Evolutionary conservation across 2,888 invertebrate species (phyloP), one percentile per base, ranked within the genome.

Genomic region (Tenthredo livida): DNA sequence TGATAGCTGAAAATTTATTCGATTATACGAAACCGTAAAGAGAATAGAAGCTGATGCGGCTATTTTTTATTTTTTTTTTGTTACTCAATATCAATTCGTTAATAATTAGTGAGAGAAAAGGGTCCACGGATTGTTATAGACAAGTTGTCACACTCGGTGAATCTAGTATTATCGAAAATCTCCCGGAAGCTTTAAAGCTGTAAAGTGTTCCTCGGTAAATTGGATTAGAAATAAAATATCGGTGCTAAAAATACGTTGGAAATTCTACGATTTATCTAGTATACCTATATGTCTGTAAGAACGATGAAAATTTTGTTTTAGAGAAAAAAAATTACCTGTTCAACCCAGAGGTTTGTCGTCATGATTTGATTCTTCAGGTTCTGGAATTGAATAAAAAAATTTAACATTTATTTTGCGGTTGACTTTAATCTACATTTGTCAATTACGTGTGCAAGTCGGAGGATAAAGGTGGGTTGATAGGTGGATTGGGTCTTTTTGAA

Each of bases 291-390:
- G 0, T 17, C 9, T 21, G n/a, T 33, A 10, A 33, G 3, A 54
- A 78, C n/a, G 15, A 37, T 54, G 54, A 58, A 54, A 58, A 78
- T 54, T 58, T 9, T 75, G 25, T 29, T 72, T 40, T 33, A 1
- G 1, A 50, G 21, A 37, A 9, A 9, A 67, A 33, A 43, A 89
- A 92, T 93, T 92, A 95, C 95, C 94, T 95, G 96, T 88, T 95
- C 95, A 70, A 96, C 95, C 96, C 96, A 96, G 54, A 96, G 94
- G 90, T 96, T 96, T 83, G 96, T 95, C 86, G 95, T 96, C 95
- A 96, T 95, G 88, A 96, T 96, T 92, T 96, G 96, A 92, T 95
- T 95, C 92, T 95, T 96, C 90, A 96, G 94, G 91, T 96, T 96
- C 96, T 96, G 94, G 86, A 94, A 94, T 91, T 86, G 86, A 85